Evolutionary conservation across 2,797 vertebrate species (phyloP), one percentile per base, ranked within the genome.

Genomic region (Eulemur mongoz): DNA sequence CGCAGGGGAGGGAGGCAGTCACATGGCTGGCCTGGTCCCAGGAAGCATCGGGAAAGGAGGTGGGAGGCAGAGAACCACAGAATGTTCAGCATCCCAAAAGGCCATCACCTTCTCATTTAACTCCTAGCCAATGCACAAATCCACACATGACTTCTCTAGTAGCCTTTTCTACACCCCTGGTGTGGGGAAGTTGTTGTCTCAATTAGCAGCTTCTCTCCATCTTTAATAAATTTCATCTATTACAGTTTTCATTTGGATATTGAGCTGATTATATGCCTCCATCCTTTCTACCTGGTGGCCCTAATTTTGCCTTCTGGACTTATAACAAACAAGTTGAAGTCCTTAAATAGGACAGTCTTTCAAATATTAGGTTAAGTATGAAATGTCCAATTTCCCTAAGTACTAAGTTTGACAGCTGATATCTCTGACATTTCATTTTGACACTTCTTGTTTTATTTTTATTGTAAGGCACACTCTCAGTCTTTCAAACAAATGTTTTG

Each of bases 11-110:
- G 94, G 72, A 98, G 97, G 96, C 99, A 99, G 98, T 99, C 99
- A 65, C 99, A 99, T 45, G 99, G 99, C 97, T 99, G 99, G 95
- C 99, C 99, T 99, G 96, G 91, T 93, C 73, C 59, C 72, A 72
- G 91, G 78, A 86, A 87, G 82, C 89, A 79, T 48, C 84, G 23
- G 40, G 69, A 43, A 69, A 61, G 32, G 43, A 65, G 38, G 43
- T 75, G 20, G 48, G 70, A 61, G 69, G 32, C 95, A 96, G 82
- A 97, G 63, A 72, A 97, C 84, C 92, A 84, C 11, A 96, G 57
- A 65, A 23, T 4, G 27, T 79, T 97, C 48, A 95, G 48, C n/a
- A 78, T 50, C 61, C 83, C 50, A 78, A 57, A 81, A 82, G 69
- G 59, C 4, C 50, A 59, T 23, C 50, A 43, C 40, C 38, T 90